Percentiles rank a stretch among this genome's conserved stretches.
These are phyloP conservation scores for Timema cristinae DNA, from an alignment of 2,888 invertebrate species.

Conservation along the genomic window DNA sequence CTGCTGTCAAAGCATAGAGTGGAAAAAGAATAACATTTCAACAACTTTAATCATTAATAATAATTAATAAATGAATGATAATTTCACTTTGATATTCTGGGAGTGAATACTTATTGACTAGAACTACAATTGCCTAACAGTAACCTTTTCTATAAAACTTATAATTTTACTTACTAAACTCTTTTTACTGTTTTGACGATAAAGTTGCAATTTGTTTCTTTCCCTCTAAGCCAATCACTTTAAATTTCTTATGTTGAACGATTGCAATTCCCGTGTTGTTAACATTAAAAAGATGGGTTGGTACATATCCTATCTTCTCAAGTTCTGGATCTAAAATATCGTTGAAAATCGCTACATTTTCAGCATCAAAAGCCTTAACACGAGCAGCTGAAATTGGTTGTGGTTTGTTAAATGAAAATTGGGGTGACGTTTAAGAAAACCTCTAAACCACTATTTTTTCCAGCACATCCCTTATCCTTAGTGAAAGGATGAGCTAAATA, in stretches of 20 bases:
- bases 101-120: too few relatives aligned
- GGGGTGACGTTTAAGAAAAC: neutral
- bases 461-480: neutral
- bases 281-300: neutral
- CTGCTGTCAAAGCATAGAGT: too few relatives aligned
- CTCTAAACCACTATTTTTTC: neutral
- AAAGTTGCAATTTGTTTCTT: neutral
- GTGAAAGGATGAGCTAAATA: neutral
- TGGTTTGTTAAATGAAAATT: neutral
- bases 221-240: conserved; percentile 3
- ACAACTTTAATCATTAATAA: too few relatives aligned
- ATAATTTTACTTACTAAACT: neutral
- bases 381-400: neutral
- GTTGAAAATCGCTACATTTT: neutral
- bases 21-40: too few relatives aligned
- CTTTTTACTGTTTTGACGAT: neutral
- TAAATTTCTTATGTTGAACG: neutral
- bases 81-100: too few relatives aligned
- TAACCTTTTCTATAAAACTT: too few relatives aligned
- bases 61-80: too few relatives aligned
- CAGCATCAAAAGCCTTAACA: neutral
- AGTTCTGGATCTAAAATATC: neutral
- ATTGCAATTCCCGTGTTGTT: neutral
- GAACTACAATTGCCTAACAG: too few relatives aligned
- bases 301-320: neutral